Percentiles rank a stretch among this genome's conserved stretches.
These are phyloP conservation scores for Cochlearius cochlearius DNA, from an alignment of 2,113 vertebrate species.

Conservation along the genomic window DNA sequence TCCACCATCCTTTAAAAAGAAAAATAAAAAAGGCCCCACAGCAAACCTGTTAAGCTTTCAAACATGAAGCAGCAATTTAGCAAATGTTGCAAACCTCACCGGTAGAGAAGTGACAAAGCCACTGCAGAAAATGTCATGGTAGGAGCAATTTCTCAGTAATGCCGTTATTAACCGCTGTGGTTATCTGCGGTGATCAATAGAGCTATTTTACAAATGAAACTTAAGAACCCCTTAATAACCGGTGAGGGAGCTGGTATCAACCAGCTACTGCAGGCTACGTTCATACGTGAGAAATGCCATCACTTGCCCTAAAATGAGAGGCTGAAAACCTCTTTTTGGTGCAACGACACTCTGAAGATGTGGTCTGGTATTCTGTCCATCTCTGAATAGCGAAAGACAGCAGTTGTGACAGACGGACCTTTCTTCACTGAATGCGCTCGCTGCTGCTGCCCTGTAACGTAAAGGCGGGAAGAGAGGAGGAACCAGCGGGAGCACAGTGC, in stretches of 20 bases:
- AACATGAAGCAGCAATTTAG: background rate
- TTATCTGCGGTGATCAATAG: background rate
- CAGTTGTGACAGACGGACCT: background rate
- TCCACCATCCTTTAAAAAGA: background rate
- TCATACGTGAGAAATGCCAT: accelerated
- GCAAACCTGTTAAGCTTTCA: background rate
- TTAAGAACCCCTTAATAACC: background rate
- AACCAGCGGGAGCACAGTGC: accelerated
- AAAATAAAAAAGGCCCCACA: background rate
- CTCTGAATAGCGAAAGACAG: accelerated
- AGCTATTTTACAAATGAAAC: background rate
- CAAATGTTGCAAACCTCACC: background rate
- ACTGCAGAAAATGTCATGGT: background rate
- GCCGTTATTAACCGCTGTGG: background rate
- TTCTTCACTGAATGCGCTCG: accelerated
- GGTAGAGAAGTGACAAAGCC: background rate
- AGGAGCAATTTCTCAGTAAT: background rate
- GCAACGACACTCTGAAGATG: background rate
- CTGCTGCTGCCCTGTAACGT: background rate
- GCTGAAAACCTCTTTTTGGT: background rate
- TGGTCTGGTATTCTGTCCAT: background rate
- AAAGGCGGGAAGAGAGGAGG: background rate
- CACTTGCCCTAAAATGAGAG: background rate
- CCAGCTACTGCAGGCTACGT: background rate
- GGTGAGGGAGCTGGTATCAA: background rate